These are phyloP conservation scores for Drosophila pseudotalamancana DNA, from an alignment of 2,888 invertebrate genomes.

Conservation along the genomic window DNA sequence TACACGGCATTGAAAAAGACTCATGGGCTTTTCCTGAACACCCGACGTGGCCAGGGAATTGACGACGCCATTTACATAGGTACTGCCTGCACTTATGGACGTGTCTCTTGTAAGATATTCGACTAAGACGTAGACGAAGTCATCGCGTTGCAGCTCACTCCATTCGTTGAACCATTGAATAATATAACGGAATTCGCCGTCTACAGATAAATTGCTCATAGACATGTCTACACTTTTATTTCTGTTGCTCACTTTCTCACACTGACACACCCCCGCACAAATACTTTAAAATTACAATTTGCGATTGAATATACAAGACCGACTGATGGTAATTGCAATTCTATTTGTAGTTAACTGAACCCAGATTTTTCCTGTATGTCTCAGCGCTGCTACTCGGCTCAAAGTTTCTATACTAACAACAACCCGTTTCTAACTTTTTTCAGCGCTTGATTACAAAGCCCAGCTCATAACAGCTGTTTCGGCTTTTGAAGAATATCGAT, in stretches of 20 bases:
- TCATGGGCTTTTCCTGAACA: conserved; percentile 91
- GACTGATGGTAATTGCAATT: conserved; percentile 4
- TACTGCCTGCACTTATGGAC: conserved; percentile 76
- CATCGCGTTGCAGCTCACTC: conserved; percentile 93
- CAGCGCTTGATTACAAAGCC: conserved; percentile 57
- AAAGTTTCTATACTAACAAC: conserved; percentile 64
- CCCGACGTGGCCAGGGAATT: conserved; percentile 88
- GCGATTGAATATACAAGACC: not conserved
- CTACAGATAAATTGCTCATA: conserved; percentile 86
- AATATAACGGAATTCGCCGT: conserved; percentile 92
- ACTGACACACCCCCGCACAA: conserved; percentile 47
- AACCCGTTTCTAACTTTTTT: conserved; percentile 63
- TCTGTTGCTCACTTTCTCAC: conserved; percentile 30
- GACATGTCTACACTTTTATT: conserved; percentile 84
- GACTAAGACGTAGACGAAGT: conserved; percentile 91
- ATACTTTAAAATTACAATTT: conserved; percentile 21
- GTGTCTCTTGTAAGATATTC: conserved; percentile 85
- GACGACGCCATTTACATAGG: conserved; percentile 90
- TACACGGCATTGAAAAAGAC: conserved; percentile 92
- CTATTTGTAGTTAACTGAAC: conserved; percentile 11
- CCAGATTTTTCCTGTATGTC: conserved; percentile 14
- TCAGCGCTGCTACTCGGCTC: conserved; percentile 23
- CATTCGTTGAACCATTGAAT: conserved; percentile 95
- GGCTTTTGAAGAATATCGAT: conserved; percentile 44
- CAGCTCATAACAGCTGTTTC: conserved; percentile 63